Evolutionary conservation across 2,113 vertebrate genomes (phyloP), one percentile per base, ranked within the genome.

Genomic region (Corvus cornix): DNA sequence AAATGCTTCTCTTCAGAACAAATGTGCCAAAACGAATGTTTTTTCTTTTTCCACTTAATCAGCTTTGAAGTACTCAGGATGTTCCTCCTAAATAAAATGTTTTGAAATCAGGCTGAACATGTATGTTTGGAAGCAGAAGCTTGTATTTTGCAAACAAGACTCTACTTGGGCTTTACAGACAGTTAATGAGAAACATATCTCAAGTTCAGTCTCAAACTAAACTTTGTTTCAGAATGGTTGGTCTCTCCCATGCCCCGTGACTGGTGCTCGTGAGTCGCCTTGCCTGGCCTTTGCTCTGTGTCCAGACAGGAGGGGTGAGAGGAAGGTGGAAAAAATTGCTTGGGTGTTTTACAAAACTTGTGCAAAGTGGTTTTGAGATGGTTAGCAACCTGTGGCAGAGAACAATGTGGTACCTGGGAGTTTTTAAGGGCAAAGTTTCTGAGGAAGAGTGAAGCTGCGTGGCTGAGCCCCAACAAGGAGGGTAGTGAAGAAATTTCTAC

Each of bases 241-340:
- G 13, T 74, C 20, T 80, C 55, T 87, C 9, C 51, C 4, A 20
- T 53, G 23, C 39, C 41, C 16, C 2, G 2, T 11, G n/a, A 12
- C 33, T n/a, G 43, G 18, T 62, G 44, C 43, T 75, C 0, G 0
- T 53, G 26, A 33, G 20, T 53, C 13, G 7, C 13, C 43, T 85
- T 37, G 28, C 26, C 4, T 66, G 68, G 31, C 26, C 30, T 93
- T 51, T 24, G 39, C 58, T 85, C 44, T 73, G 46, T 10, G 1
- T 69, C 21, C 55, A n/a, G 41, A 11, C 13, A 58, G 28, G 24
- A 66, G 28, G 44, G 37, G 8, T n/a, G 44, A 73, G 51, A 64
- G 66, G 22, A 90, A 26, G 31, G n/a, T 52, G 23, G 21, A 58
- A 52, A 64, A 48, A 72, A 33, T 33, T 2, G 0, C 26, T 31